Percentiles rank a stretch among this genome's conserved stretches.
phyloP scores from a whole-genome alignment of 2,888 invertebrate species.

The Eupelmus urozonus region DNA sequence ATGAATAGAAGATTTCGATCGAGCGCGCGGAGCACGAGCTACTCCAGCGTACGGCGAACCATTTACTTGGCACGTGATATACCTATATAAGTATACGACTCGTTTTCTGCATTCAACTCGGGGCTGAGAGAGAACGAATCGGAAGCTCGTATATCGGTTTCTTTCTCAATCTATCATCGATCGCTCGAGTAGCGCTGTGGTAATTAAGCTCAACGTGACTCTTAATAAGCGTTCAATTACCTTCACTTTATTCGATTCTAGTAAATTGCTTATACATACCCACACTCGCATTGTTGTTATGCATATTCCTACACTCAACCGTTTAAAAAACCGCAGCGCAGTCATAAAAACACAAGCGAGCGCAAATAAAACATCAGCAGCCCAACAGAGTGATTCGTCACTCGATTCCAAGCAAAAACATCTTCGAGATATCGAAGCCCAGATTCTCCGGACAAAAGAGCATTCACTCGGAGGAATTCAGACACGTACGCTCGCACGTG shows the following conservation, averaged over 20 bases:
- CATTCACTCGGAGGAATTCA: neutral
- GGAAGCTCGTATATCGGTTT: conserved; percentile 25
- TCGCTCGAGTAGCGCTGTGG: no score
- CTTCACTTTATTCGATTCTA: conserved; percentile 16
- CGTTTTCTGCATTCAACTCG: no score
- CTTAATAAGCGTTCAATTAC: conserved; percentile 22
- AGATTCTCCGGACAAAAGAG: no score
- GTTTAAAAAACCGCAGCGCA: no score
- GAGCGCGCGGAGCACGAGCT: no score
- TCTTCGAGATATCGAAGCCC: no score
- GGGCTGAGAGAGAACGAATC: conserved; percentile 7
- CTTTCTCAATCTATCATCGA: conserved; percentile 19
- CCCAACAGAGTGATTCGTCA: no score
- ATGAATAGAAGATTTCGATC: conserved; percentile 21
- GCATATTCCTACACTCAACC: neutral
- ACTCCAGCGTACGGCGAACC: neutral
- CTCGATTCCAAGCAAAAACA: no score
- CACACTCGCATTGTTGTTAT: neutral
- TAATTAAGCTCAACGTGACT: conserved; percentile 21
- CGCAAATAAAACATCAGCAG: no score
- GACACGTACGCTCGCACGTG: neutral
- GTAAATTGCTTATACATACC: neutral
- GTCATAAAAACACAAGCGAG: no score
- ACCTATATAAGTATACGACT: no score
- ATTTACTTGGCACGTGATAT: neutral